Evolutionary conservation across 2,888 invertebrate genomes (phyloP).

Genomic region (Yponomeuta evonymella): DNA sequence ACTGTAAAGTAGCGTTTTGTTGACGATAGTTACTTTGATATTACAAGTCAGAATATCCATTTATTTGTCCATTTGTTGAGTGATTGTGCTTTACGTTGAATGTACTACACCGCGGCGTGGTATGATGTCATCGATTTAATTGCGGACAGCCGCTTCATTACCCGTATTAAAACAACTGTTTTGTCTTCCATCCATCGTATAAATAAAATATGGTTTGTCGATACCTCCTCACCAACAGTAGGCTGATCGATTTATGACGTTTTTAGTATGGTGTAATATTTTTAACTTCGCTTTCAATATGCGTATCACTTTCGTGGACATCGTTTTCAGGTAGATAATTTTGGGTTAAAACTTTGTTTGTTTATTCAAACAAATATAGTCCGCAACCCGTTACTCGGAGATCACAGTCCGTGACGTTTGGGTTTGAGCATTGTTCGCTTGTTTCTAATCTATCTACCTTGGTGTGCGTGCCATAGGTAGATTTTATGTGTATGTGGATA

Average conservation of each 20-base stretch:
- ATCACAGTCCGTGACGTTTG: slow-evolving; percentile 48
- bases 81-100: background rate
- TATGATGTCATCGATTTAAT: slow-evolving; percentile 71
- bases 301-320: background rate
- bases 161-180: slow-evolving; percentile 48
- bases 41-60: background rate
- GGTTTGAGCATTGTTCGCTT: slow-evolving; percentile 24
- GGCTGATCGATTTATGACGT: slow-evolving; percentile 40
- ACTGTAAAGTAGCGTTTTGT: background rate
- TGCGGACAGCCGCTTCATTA: slow-evolving; percentile 58
- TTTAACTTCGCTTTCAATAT: background rate
- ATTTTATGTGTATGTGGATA: slow-evolving; percentile 22
- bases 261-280: background rate
- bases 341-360: background rate
- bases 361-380: background rate
- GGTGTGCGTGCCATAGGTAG: background rate
- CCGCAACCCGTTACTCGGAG: slow-evolving; percentile 22
- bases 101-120: slow-evolving; percentile 3
- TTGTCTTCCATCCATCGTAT: slow-evolving; percentile 43
- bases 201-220: slow-evolving; percentile 30
- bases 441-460: background rate
- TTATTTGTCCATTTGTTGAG: background rate
- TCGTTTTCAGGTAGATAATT: background rate
- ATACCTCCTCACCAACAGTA: slow-evolving; percentile 25
- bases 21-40: background rate